Conservation (phyloP, 2,113 vertebrate genomes). For the Pseudorhombus dupliciocellatus region DNA sequence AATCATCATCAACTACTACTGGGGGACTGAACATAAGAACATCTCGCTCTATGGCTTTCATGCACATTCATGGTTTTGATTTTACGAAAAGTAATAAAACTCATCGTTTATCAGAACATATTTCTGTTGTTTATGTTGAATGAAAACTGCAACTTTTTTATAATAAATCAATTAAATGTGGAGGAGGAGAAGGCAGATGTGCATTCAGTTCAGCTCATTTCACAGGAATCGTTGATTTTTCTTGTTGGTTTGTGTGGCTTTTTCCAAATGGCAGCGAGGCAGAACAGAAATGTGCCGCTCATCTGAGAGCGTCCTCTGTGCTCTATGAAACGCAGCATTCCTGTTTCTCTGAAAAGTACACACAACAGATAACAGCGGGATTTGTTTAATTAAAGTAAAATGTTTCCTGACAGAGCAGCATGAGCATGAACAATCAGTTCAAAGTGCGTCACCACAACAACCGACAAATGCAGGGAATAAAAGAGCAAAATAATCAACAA, state of each 20-base stretch:
- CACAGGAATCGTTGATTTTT: neutral
- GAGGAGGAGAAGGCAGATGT: constrained; percentile 21
- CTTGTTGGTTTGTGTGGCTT: neutral
- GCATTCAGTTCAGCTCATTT: constrained; percentile 38
- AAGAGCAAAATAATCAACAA: too few relatives aligned
- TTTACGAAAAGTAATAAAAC: too few relatives aligned
- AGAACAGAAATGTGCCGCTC: constrained; percentile 8
- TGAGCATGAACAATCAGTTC: too few relatives aligned
- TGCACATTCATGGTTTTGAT: neutral
- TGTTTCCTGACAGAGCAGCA: too few relatives aligned
- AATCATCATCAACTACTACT: neutral
- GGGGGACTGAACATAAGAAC: too few relatives aligned
- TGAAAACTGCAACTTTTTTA: constrained; percentile 17
- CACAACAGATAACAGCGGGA: too few relatives aligned
- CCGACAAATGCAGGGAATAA: too few relatives aligned
- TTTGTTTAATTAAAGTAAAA: too few relatives aligned
- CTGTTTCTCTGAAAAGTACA: too few relatives aligned
- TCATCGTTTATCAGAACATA: constrained; percentile 13
- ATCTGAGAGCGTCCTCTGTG: constrained; percentile 9
- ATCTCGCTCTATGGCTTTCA: too few relatives aligned
- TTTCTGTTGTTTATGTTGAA: neutral
- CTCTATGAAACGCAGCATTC: neutral
- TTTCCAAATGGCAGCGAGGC: neutral
- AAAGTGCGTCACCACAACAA: too few relatives aligned
- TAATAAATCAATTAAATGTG: constrained; percentile 21